Evolutionary conservation across 2,888 invertebrate species (phyloP).

Genomic region (Dendrolimus pini): DNA sequence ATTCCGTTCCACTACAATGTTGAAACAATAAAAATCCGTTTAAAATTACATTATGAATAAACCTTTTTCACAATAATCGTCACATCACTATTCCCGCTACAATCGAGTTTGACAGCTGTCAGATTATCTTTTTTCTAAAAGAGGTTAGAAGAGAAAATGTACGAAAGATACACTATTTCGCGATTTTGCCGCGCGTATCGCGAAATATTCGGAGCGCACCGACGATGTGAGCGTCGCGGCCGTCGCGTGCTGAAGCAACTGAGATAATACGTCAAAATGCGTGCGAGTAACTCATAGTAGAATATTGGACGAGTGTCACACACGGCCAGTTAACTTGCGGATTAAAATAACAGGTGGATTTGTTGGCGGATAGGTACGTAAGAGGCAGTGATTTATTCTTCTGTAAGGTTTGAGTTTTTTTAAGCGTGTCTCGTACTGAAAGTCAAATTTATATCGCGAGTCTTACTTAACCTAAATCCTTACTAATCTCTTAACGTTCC

Average conservation of each 20-base stretch:
- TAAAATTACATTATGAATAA: conserved; percentile 5
- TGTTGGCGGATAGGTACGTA: neutral
- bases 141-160: conserved; percentile 17
- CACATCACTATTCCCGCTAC: conserved; percentile 31
- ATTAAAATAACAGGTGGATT: conserved; percentile 11
- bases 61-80: conserved; percentile 15
- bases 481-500: too few species aligned
- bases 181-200: conserved; percentile 23
- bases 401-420: too few species aligned
- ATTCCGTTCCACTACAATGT: neutral
- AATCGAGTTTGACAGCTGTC: conserved; percentile 19
- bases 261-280: conserved; percentile 61
- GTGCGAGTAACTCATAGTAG: conserved; percentile 42
- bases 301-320: conserved; percentile 40
- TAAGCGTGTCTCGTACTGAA: too few species aligned
- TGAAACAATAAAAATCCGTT: conserved; percentile 1
- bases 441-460: too few species aligned
- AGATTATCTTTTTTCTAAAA: conserved; percentile 19
- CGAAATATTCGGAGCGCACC: conserved; percentile 53
- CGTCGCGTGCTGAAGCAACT: conserved; percentile 57
- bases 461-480: too few species aligned
- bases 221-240: conserved; percentile 64
- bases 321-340: conserved; percentile 18
- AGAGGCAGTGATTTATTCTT: neutral
- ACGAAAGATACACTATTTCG: conserved; percentile 25